phyloP scores from a whole-genome alignment of 2,113 vertebrate species.

The Sinosuthora webbiana region DNA sequence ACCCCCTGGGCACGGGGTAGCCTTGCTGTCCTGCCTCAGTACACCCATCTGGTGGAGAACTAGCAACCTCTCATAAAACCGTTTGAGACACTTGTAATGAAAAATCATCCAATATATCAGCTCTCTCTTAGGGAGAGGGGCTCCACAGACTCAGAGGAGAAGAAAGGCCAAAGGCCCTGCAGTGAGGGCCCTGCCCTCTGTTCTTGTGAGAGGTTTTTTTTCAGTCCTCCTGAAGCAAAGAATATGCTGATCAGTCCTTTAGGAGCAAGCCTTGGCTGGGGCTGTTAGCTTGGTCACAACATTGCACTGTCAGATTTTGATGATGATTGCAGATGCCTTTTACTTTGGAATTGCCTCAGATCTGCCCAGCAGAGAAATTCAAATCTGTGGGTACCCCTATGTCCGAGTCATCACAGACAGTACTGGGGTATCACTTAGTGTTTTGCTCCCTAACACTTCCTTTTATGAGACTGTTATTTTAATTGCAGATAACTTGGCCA shows the following conservation, averaged over 20 bases:
- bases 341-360: neutral
- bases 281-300: neutral
- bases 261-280: neutral
- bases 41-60: neutral
- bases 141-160: neutral
- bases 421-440: neutral
- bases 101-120: neutral
- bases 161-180: neutral
- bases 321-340: neutral
- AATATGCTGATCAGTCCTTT: neutral
- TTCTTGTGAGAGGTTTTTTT: fast-evolving
- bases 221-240: neutral
- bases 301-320: neutral
- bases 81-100: neutral
- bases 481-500: neutral
- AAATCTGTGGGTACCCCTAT: neutral
- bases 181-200: neutral
- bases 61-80: neutral
- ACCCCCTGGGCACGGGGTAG: too few species aligned
- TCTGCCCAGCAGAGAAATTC: neutral
- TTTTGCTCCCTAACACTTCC: neutral
- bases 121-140: neutral
- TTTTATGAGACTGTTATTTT: neutral
- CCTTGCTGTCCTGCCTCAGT: neutral
- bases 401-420: neutral